phyloP scores from a whole-genome alignment of 2,113 vertebrate species.

The Cololabis saira region DNA sequence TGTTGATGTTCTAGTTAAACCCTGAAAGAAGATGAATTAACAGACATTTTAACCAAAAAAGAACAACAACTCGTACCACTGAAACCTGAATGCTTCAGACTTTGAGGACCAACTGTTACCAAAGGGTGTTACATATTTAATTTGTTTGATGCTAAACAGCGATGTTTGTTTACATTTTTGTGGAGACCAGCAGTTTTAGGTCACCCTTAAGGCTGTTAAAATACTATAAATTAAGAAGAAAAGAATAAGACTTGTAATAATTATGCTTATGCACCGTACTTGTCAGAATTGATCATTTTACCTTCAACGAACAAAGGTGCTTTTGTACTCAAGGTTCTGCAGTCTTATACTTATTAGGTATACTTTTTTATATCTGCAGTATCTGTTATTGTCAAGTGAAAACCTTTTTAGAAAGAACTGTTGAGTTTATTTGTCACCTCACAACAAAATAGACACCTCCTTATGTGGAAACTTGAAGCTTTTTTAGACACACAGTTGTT shows the following conservation, averaged over 20 bases:
- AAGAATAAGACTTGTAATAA: too few relatives aligned
- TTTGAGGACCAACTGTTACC: background rate
- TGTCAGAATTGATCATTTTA: background rate
- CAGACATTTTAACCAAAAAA: too few relatives aligned
- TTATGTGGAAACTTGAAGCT: background rate
- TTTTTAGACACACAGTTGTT: background rate
- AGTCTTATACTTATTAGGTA: too few relatives aligned
- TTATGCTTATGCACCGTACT: too few relatives aligned
- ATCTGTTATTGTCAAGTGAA: constrained; percentile 3
- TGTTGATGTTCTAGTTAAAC: too few relatives aligned
- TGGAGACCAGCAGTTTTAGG: too few relatives aligned
- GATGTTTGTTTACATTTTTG: background rate
- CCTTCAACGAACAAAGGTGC: background rate
- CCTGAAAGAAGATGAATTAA: too few relatives aligned
- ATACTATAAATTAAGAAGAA: too few relatives aligned
- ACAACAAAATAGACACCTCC: background rate
- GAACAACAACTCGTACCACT: too few relatives aligned
- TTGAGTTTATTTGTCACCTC: too few relatives aligned
- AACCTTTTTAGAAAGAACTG: background rate
- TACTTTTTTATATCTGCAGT: background rate
- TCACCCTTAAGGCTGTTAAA: background rate
- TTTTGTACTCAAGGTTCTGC: background rate
- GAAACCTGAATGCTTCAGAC: background rate
- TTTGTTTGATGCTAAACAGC: background rate
- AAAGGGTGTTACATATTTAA: constrained; percentile 6